Evolutionary conservation across 2,888 invertebrate genomes (phyloP).

Genomic region (Napeogenes sylphis): DNA sequence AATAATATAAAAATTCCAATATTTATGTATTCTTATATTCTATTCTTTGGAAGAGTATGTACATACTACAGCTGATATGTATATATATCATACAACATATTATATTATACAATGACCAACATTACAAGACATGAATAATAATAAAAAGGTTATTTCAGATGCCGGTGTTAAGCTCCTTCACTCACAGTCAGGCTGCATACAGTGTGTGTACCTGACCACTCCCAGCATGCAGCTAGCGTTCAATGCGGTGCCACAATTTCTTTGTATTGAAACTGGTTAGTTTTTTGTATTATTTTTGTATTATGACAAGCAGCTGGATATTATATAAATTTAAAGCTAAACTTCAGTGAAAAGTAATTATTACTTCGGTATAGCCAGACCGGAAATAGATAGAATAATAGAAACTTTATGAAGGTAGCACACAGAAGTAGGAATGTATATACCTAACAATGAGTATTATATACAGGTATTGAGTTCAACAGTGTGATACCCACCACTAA

Average conservation of each 20-base stretch:
- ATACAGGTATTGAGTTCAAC: constrained; percentile 70
- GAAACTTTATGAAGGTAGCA: no score
- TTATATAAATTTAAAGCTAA: neutral
- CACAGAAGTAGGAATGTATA: no score
- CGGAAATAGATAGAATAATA: no score
- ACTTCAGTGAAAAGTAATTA: no score
- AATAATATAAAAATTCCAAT: no score
- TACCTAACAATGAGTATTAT: neutral
- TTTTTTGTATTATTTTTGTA: constrained; percentile 5
- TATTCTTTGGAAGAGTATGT: no score
- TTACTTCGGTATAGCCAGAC: no score
- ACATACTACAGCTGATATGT: no score
- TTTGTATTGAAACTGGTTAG: constrained; percentile 70
- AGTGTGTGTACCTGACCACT: constrained; percentile 70
- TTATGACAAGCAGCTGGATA: neutral
- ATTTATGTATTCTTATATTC: no score
- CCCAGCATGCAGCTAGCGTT: constrained; percentile 73
- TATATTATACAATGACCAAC: no score
- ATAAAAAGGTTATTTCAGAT: constrained; percentile 43
- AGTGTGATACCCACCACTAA: constrained; percentile 61
- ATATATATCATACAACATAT: no score
- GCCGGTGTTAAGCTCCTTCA: constrained; percentile 71
- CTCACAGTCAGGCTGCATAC: constrained; percentile 64
- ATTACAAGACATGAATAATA: no score
- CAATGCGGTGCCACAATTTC: constrained; percentile 71